A percentile compares a stretch with the other conserved stretches of the same genome.
Conservation (phyloP, 2,888 invertebrate genomes). For the Psylliodes chrysocephalus region DNA sequence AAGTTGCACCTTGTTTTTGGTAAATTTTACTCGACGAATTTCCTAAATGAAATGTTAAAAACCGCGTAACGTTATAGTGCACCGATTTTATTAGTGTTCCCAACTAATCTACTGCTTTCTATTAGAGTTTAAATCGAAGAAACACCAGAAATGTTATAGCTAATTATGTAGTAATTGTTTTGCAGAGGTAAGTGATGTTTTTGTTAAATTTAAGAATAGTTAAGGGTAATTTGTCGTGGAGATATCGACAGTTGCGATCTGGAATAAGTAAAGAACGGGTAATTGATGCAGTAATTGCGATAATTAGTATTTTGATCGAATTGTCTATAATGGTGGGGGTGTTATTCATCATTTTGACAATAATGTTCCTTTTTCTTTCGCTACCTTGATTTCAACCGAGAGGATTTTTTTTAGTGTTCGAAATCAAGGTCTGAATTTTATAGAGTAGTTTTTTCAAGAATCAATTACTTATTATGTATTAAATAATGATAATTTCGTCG, state of each 20-base stretch:
- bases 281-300: not conserved
- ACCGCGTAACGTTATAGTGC: slow-evolving; percentile 28
- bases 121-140: slow-evolving; percentile 23
- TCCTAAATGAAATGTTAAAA: slow-evolving; percentile 46
- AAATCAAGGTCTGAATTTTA: slow-evolving; percentile 10
- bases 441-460: not conserved
- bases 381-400: slow-evolving; percentile 2
- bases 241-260: slow-evolving; percentile 3
- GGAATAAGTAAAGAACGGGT: not conserved
- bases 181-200: slow-evolving; percentile 54
- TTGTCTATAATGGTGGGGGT: slow-evolving; percentile 58
- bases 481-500: slow-evolving; percentile 18
- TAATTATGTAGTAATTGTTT: slow-evolving; percentile 57
- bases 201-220: slow-evolving; percentile 22
- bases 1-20: slow-evolving; percentile 56
- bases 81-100: slow-evolving; percentile 37
- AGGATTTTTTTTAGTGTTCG: not conserved
- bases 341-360: slow-evolving; percentile 33
- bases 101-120: slow-evolving; percentile 30
- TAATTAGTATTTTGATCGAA: slow-evolving; percentile 52
- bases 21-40: slow-evolving; percentile 48
- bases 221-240: not conserved
- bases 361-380: slow-evolving; percentile 32
- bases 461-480: slow-evolving; percentile 6
- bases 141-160: slow-evolving; percentile 33